phyloP scores from a whole-genome alignment of 2,888 invertebrate species.

The Meganola albula region DNA sequence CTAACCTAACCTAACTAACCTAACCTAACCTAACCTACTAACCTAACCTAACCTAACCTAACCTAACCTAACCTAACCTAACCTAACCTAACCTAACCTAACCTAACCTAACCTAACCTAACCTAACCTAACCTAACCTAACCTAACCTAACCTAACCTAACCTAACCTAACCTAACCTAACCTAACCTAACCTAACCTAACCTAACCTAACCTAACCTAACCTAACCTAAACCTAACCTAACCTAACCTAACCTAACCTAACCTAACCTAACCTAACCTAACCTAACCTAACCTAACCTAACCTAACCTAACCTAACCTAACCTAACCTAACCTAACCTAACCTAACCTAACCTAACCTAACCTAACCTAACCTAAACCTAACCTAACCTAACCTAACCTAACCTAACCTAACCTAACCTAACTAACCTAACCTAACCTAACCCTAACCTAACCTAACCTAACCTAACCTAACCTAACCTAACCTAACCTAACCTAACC shows the following conservation, averaged over 20 bases:
- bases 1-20: conserved; percentile 9
- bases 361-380: conserved; percentile 5
- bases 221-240: conserved; percentile 10
- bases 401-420: too few relatives aligned
- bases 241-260: conserved; percentile 11
- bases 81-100: conserved; percentile 19
- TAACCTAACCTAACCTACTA: conserved; percentile 9
- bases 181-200: conserved; percentile 20
- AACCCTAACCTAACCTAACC: conserved; percentile 14
- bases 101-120: conserved; percentile 7
- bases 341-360: conserved; percentile 10
- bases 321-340: conserved; percentile 8
- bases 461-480: conserved; percentile 24
- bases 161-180: conserved; percentile 16
- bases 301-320: conserved; percentile 9
- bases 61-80: conserved; percentile 15
- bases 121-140: too few relatives aligned
- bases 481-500: conserved; percentile 27
- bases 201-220: conserved; percentile 14
- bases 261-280: conserved; percentile 9
- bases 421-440: neutral
- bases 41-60: conserved; percentile 16
- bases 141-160: too few relatives aligned
- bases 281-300: conserved; percentile 8
- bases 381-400: conserved; percentile 8